Percentiles rank a stretch among this genome's conserved stretches.
phyloP scores from a whole-genome alignment of 2,797 vertebrate species.

The Fistularia tabacaria region DNA sequence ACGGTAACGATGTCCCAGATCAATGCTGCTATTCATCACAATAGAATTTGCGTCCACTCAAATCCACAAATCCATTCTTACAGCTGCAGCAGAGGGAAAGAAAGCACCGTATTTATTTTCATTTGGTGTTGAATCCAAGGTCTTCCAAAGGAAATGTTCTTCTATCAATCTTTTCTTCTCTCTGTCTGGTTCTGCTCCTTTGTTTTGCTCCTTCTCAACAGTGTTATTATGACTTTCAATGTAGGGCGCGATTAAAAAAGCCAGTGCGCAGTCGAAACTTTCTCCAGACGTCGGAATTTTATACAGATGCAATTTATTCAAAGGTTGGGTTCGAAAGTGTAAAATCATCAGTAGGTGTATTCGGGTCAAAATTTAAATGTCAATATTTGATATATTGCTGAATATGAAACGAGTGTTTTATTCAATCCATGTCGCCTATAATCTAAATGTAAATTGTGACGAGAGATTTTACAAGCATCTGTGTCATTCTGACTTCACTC shows the following conservation, averaged over 20 bases:
- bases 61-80: slow-evolving; percentile 28
- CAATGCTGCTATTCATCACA: slow-evolving; percentile 45
- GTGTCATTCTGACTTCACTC: background rate
- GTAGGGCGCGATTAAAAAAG: too few species aligned
- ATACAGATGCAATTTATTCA: too few species aligned
- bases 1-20: slow-evolving; percentile 33
- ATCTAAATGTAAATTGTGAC: slow-evolving; percentile 3
- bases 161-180: slow-evolving; percentile 8
- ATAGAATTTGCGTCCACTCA: slow-evolving; percentile 37
- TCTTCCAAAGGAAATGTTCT: slow-evolving; percentile 12
- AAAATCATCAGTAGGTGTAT: background rate
- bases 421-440: slow-evolving; percentile 1
- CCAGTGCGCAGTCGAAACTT: too few species aligned
- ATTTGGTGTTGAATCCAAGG: slow-evolving; percentile 26
- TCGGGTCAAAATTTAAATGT: background rate
- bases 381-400: background rate
- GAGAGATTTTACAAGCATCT: background rate
- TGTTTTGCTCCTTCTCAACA: too few species aligned
- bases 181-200: background rate
- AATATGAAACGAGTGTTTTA: background rate
- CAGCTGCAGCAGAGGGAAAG: slow-evolving; percentile 5
- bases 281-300: too few species aligned
- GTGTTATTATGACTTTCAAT: too few species aligned
- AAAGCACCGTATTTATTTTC: slow-evolving; percentile 15
- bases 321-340: too few species aligned